Evolutionary conservation across 2,888 invertebrate species (phyloP).

Genomic region (Dynastes maya): DNA sequence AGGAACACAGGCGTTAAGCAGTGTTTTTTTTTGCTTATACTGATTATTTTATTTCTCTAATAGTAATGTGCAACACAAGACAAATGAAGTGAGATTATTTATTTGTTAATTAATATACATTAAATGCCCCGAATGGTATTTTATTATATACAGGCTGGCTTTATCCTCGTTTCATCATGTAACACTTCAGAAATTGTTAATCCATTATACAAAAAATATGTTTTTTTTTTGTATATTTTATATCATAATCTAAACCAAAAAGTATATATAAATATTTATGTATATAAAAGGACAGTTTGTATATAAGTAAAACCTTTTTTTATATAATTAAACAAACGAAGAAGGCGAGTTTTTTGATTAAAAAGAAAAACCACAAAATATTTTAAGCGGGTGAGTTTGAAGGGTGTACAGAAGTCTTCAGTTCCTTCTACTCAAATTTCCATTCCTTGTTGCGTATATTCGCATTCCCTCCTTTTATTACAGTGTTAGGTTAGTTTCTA

Average conservation of each 20-base stretch:
- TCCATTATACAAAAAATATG: neutral
- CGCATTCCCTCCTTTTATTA: constrained; percentile 58
- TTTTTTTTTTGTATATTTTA: neutral
- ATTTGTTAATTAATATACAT: constrained; percentile 16
- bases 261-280: neutral
- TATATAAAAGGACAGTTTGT: constrained; percentile 14
- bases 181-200: neutral
- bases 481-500: constrained; percentile 44
- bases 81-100: constrained; percentile 49
- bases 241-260: too few relatives aligned
- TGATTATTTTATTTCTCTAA: constrained; percentile 16
- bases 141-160: constrained; percentile 14
- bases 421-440: constrained; percentile 68
- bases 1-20: neutral
- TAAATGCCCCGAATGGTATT: constrained; percentile 7
- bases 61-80: constrained; percentile 42
- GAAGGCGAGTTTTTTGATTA: neutral
- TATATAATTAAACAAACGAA: neutral
- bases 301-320: neutral
- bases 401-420: constrained; percentile 69
- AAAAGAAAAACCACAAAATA: neutral
- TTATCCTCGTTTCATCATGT: neutral
- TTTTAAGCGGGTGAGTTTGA: constrained; percentile 62
- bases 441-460: constrained; percentile 64
- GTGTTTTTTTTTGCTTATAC: constrained; percentile 6